These are phyloP conservation scores for Ispidina lecontei DNA, from an alignment of 2,797 vertebrate genomes.

Conservation along the genomic window DNA sequence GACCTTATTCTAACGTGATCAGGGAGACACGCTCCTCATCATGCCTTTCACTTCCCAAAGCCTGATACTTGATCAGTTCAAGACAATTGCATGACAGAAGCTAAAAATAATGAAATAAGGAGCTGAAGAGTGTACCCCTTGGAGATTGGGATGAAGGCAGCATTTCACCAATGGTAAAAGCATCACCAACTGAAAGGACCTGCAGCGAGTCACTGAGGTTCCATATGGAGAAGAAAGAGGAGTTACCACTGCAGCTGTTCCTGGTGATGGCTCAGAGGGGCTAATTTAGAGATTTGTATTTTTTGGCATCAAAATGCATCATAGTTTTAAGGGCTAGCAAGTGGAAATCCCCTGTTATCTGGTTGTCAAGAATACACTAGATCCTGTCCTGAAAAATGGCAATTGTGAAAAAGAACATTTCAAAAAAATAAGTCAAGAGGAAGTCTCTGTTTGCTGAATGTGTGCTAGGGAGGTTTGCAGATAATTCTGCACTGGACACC, in stretches of 20 bases:
- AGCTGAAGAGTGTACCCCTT: background rate
- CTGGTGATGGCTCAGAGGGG: background rate
- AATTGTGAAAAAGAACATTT: background rate
- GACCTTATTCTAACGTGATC: background rate
- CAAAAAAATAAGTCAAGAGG: slow-evolving; percentile 14
- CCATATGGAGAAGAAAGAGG: background rate
- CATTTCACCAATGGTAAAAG: background rate
- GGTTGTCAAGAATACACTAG: background rate
- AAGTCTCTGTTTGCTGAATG: slow-evolving; percentile 20
- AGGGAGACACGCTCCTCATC: background rate
- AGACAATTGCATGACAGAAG: background rate
- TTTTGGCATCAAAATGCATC: background rate
- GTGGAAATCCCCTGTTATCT: background rate
- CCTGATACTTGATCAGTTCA: background rate
- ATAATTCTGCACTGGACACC: background rate
- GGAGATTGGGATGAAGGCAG: background rate
- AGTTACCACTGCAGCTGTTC: background rate
- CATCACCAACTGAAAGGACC: background rate
- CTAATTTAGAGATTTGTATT: background rate
- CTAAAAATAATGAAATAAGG: background rate
- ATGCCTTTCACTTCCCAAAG: background rate
- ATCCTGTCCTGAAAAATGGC: background rate
- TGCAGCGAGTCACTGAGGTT: background rate
- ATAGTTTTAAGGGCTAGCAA: background rate
- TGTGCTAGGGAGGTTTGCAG: background rate